These are phyloP conservation scores for Clusia tigrina DNA, from an alignment of 2,888 invertebrate species.

Conservation along the genomic window DNA sequence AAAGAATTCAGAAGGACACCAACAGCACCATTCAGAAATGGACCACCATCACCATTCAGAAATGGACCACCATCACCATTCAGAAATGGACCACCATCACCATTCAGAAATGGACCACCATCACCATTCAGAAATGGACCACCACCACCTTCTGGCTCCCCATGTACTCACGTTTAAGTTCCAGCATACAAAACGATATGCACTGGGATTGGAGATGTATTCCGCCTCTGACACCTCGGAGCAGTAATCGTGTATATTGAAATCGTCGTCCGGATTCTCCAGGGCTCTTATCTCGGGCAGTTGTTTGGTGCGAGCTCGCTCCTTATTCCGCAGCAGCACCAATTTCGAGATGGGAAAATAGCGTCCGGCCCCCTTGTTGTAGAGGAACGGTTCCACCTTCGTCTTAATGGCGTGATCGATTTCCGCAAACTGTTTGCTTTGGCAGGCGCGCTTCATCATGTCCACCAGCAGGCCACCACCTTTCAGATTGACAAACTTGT, in stretches of 20 bases:
- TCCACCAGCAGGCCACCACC: constrained; percentile 93
- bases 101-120: too few species aligned
- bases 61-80: too few species aligned
- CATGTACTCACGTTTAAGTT: constrained; percentile 72
- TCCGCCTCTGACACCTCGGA: constrained; percentile 72
- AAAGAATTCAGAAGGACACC: too few species aligned
- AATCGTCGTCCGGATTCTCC: constrained; percentile 87
- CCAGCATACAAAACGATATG: constrained; percentile 90
- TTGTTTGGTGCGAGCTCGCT: constrained; percentile 81
- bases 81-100: too few species aligned
- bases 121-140: too few species aligned
- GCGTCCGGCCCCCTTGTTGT: constrained; percentile 91
- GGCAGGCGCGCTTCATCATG: constrained; percentile 89
- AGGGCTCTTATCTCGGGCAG: constrained; percentile 78
- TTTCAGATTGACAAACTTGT: constrained; percentile 90
- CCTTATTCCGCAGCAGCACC: constrained; percentile 86
- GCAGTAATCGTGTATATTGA: constrained; percentile 81
- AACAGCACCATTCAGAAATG: too few species aligned
- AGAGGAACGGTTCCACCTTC: constrained; percentile 90
- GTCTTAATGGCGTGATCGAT: constrained; percentile 92
- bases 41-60: too few species aligned
- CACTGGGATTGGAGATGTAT: constrained; percentile 72
- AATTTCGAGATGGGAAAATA: constrained; percentile 90
- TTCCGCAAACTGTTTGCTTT: constrained; percentile 89
- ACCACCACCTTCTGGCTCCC: neutral